Evolutionary conservation across 2,888 invertebrate genomes (phyloP), one percentile per base, ranked within the genome.

Genomic region (Actias luna): DNA sequence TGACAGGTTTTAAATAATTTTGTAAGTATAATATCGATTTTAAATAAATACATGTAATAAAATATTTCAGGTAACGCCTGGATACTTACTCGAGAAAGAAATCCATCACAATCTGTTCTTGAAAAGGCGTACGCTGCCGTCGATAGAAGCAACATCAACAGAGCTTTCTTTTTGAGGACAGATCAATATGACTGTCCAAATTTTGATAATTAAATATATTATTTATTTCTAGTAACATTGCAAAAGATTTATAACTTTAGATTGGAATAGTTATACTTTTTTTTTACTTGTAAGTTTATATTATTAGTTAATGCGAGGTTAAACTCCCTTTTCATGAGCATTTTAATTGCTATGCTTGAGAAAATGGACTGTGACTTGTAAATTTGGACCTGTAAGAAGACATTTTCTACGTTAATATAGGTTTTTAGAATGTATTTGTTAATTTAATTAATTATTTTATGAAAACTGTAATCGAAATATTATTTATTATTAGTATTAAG

Each of bases 71-170:
- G 89, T 67, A 91, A 89, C 65, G 81, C 88, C 0, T 93, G 96
- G 96, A 94, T 96, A 63, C 83, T 96, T 59, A 95, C 95, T 0
- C 92, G 96, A 72, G 92, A 93, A 59, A 88, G 92, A 36, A 88
- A 92, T 60, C 95, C 96, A 22, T 80, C 94, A 0, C 74, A 91
- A 2, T 79, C 93, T 27, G 90, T 94, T 0, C 78, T 96, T 74
- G 92, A 95, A 69, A 94, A 93, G 68, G 94, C 95, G 0, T 94
- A 95, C 72, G 79, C 87, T 58, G 88, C 91, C 2, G 73, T 94
- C 12, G 94, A 95, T 67, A 93, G 88, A 63, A 94, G 94, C 75
- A 84, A 86, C 12, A 94, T 95, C 62, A 94, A 93, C 71, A 85
- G 92, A 65, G 90, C 93, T 0, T 94, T 93, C 76, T 94, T 95